Evolutionary conservation across 1,140 invertebrate genomes (phyloP).

Genomic region (Pemphigus obesinymphae): DNA sequence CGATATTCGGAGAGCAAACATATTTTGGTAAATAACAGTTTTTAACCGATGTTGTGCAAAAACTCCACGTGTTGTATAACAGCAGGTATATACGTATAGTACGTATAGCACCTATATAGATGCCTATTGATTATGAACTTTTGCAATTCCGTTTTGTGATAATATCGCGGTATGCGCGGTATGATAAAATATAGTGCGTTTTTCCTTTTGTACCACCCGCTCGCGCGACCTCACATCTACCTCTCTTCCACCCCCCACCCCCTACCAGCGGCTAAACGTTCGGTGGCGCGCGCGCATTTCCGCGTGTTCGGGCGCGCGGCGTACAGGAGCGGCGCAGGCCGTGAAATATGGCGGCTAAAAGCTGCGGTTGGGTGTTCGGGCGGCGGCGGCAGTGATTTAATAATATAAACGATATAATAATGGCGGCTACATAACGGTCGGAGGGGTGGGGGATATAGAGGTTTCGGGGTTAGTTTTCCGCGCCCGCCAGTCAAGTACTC

Average conservation of each 20-base stretch:
- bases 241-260: neutral
- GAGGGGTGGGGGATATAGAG: neutral
- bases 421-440: constrained; percentile 21
- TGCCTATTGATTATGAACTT: no score
- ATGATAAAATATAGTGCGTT: neutral
- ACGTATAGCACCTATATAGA: no score
- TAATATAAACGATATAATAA: constrained; percentile 38
- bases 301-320: neutral
- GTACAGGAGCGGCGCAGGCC: neutral
- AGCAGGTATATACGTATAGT: no score
- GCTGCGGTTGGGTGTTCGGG: constrained; percentile 32
- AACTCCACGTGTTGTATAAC: no score
- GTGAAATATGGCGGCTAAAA: constrained; percentile 39
- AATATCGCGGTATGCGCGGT: no score
- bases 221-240: neutral
- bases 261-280: neutral
- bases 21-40: no score
- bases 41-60: no score
- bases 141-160: no score
- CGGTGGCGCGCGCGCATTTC: neutral
- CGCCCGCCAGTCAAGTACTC: neutral
- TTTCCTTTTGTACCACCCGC: neutral
- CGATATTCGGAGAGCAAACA: no score
- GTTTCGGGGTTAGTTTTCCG: constrained; percentile 21
- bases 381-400: constrained; percentile 35